Percentiles rank a stretch among this genome's conserved stretches.
Evolutionary conservation across 2,888 invertebrate genomes (phyloP).

Genomic region (Melipona beecheii): DNA sequence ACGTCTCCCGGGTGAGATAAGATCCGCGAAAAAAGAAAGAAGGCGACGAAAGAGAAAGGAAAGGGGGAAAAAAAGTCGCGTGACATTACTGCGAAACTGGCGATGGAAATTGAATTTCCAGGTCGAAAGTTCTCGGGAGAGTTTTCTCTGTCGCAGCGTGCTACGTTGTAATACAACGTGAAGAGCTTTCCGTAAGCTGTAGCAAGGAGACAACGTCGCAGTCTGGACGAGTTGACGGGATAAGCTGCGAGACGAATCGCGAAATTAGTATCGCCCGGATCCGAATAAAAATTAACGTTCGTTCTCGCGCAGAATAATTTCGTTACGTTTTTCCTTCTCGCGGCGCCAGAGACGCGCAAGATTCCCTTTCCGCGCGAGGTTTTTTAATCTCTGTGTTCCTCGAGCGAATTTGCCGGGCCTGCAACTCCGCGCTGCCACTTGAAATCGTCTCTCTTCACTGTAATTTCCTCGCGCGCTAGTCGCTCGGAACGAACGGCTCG

Average conservation of each 20-base stretch:
- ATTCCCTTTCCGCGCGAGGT: background rate
- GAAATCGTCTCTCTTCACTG: constrained; percentile 7
- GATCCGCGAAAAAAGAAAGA: constrained; percentile 58
- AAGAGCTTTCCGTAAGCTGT: constrained; percentile 53
- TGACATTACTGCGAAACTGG: constrained; percentile 59
- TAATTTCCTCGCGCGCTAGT: constrained; percentile 23
- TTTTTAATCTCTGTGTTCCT: constrained; percentile 7
- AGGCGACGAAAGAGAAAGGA: constrained; percentile 19
- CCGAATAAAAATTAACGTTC: background rate
- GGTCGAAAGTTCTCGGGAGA: constrained; percentile 71
- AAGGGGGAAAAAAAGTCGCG: constrained; percentile 52
- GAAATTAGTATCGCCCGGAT: constrained; percentile 32
- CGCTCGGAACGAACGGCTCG: constrained; percentile 20
- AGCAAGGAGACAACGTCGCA: constrained; percentile 12
- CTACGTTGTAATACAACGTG: constrained; percentile 45
- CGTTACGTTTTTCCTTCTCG: background rate
- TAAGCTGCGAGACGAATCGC: constrained; percentile 24
- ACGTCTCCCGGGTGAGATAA: constrained; percentile 65
- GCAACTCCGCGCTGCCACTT: background rate
- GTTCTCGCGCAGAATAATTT: background rate
- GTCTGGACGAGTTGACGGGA: constrained; percentile 36
- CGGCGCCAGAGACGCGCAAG: background rate
- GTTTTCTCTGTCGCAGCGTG: constrained; percentile 58
- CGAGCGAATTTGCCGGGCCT: background rate
- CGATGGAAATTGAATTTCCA: constrained; percentile 73